Conservation (phyloP, 2,113 vertebrate species). For the Sterrhoptilus dennistouni region DNA sequence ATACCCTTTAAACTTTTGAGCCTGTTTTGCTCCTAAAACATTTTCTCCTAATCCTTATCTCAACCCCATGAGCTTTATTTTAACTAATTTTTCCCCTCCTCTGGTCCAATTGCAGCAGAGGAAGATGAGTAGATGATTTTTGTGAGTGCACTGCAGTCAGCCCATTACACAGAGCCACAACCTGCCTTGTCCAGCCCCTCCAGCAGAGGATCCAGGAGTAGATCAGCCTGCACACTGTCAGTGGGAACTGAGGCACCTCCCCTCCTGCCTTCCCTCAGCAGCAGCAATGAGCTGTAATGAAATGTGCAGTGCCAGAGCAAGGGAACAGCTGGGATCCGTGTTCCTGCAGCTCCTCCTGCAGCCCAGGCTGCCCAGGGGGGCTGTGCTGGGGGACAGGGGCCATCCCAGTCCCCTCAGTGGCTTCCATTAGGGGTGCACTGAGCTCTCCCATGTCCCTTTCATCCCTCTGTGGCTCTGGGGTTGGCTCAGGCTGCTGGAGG, state of each 20-base stretch:
- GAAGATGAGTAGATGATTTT: not conserved
- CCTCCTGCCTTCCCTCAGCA: too few relatives aligned
- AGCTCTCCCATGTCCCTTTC: not conserved
- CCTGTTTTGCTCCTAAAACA: not conserved
- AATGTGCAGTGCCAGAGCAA: not conserved
- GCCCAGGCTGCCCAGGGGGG: not conserved
- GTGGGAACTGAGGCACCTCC: not conserved
- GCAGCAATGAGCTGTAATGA: not conserved
- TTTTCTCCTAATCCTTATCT: not conserved
- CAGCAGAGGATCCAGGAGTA: rapidly evolving
- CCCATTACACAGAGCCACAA: rapidly evolving
- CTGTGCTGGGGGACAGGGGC: not conserved
- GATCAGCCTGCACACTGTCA: not conserved
- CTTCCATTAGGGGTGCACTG: not conserved
- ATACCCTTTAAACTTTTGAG: not conserved
- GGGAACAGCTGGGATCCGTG: rapidly evolving
- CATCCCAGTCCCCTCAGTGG: not conserved
- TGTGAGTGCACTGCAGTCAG: rapidly evolving
- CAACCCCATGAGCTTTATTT: not conserved
- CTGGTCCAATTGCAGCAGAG: not conserved
- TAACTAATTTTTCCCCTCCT: not conserved
- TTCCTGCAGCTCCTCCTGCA: not conserved
- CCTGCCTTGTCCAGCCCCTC: rapidly evolving
- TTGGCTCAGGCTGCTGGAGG: not conserved
- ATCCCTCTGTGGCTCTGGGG: not conserved